phyloP scores from a whole-genome alignment of 2,113 vertebrate species.

The Zosterops lateralis region DNA sequence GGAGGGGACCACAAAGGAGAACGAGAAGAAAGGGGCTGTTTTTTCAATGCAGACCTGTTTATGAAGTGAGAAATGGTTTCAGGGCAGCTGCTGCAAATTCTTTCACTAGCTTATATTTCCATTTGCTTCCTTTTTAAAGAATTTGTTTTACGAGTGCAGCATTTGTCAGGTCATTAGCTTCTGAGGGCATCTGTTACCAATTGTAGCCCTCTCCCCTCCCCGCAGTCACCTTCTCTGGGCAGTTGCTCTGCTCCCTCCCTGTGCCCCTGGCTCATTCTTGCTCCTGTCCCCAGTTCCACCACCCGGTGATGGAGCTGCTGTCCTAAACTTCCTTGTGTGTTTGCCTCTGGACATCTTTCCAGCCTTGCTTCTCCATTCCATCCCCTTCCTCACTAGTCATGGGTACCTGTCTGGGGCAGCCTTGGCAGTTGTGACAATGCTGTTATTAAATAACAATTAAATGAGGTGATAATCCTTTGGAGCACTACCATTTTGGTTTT shows the following conservation, averaged over 20 bases:
- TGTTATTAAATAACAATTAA: neutral
- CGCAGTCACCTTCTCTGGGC: neutral
- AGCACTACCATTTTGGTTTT: neutral
- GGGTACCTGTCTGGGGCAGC: neutral
- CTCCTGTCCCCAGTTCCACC: neutral
- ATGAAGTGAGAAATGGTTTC: conserved; percentile 81
- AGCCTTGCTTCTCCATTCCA: neutral
- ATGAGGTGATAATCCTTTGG: neutral
- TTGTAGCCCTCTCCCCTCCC: conserved; percentile 52
- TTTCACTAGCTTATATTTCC: conserved; percentile 81
- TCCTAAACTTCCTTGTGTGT: neutral
- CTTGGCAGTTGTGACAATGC: rapidly evolving
- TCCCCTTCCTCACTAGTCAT: rapidly evolving
- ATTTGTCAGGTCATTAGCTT: conserved; percentile 77
- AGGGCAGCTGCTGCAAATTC: conserved; percentile 75
- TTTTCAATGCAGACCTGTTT: conserved; percentile 76
- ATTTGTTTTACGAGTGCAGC: conserved; percentile 73
- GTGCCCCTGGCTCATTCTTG: neutral
- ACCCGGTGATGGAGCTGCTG: rapidly evolving
- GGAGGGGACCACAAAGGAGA: conserved; percentile 59
- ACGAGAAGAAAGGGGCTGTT: conserved; percentile 42
- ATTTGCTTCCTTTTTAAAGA: conserved; percentile 78
- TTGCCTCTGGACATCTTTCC: neutral
- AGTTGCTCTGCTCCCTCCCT: neutral
- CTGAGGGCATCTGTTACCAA: conserved; percentile 77